Evolutionary conservation across 2,113 vertebrate genomes (phyloP), one percentile per base, ranked within the genome.

Genomic region (Panurus biarmicus): DNA sequence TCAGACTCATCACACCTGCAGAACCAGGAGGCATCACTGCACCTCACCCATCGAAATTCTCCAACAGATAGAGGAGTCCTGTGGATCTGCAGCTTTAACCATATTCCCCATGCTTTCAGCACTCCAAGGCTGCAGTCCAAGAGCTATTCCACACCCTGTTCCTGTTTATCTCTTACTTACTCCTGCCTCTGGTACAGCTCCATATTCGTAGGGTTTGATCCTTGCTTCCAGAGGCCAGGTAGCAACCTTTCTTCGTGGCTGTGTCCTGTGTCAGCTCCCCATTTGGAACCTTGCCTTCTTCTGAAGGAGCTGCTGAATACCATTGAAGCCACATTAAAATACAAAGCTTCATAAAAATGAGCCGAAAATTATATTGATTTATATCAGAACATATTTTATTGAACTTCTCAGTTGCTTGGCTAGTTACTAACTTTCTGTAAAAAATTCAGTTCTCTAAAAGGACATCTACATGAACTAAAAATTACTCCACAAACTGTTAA

Each of bases 121-220:
- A 73, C 73, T 40, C 12, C 23, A 71, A 87, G 33, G n/a, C 35
- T 67, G 33, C 35, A 73, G 15, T 16, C 25, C 22, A 14, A 42
- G 47, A 77, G 53, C 13, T 42, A 9, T 44, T n/a, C 21, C 45
- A 44, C 22, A 9, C 9, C 7, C 6, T 36, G 26, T 35, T 9
- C 9, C 0, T 87, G 12, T 24, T 72, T 65, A 14, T 35, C 44
- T 71, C 5, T 48, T 19, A 74, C 97, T 97, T 73, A 99, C 99
- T 98, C 98, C 98, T 98, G 83, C 98, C 98, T 94, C 96, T 98
- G 14, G 98, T 96, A 23, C 97, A 98, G 97, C 98, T 99, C 99
- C 99, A 99, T 79, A 99, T 97, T 42, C 99, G 98, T 38, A 99
- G 75, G 1, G 99, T 99, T 96, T 99, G 99, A 96, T 99, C 99